Evolutionary conservation across 2,888 invertebrate species (phyloP).

Genomic region (Dexiosoma caninum): DNA sequence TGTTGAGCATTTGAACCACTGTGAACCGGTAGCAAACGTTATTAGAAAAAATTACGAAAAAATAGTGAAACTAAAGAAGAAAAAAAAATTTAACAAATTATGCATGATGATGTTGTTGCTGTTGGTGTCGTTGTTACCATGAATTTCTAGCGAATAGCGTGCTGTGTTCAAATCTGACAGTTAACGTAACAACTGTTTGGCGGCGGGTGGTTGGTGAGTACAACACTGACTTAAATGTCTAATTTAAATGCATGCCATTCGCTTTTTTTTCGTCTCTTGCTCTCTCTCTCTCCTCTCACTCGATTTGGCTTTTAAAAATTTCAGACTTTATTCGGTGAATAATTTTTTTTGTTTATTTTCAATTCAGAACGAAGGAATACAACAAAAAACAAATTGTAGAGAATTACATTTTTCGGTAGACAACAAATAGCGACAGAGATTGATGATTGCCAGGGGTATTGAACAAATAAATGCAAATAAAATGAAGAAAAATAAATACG

Average conservation of each 20-base stretch:
- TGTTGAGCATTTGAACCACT: no score
- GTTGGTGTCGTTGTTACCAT: slow-evolving; percentile 23
- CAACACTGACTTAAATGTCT: slow-evolving; percentile 67
- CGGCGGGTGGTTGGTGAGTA: slow-evolving; percentile 26
- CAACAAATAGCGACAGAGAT: slow-evolving; percentile 62
- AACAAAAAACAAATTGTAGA: slow-evolving; percentile 11
- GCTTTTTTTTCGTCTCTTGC: not conserved
- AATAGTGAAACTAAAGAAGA: slow-evolving; percentile 21
- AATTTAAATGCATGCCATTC: slow-evolving; percentile 70
- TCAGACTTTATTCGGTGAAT: not conserved
- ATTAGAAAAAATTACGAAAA: not conserved
- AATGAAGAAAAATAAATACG: slow-evolving; percentile 25
- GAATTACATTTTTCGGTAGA: slow-evolving; percentile 43
- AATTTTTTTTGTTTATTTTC: not conserved
- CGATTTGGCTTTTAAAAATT: no score
- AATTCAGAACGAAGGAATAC: not conserved
- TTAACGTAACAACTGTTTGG: slow-evolving; percentile 14
- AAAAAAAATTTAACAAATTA: slow-evolving; percentile 34
- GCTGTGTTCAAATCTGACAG: slow-evolving; percentile 47
- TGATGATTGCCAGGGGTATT: slow-evolving; percentile 65
- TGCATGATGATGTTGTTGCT: slow-evolving; percentile 14
- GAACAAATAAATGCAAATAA: slow-evolving; percentile 67
- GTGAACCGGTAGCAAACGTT: slow-evolving; percentile 29
- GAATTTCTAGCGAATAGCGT: slow-evolving; percentile 54
- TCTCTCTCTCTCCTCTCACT: no score